Evolutionary conservation across 2,888 invertebrate species (phyloP).

Genomic region (Antitype chi): DNA sequence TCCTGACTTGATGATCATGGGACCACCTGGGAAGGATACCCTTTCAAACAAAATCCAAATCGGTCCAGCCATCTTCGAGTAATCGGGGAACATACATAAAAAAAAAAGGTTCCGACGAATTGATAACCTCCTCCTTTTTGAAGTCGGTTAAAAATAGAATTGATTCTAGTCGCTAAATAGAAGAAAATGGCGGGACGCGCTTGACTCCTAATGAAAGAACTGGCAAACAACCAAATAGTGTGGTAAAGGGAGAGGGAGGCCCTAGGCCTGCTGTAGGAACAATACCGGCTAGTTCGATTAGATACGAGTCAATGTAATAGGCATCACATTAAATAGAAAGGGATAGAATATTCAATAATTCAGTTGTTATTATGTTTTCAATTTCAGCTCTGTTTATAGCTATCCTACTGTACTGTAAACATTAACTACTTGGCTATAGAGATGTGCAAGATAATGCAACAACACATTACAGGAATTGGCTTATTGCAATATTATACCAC

Average conservation of each 20-base stretch:
- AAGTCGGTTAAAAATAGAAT: too few species aligned
- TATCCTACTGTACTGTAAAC: conserved; percentile 24
- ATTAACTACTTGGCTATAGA: neutral
- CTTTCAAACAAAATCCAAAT: too few species aligned
- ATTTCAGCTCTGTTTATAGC: conserved; percentile 28
- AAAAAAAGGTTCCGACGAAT: too few species aligned
- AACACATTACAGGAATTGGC: conserved; percentile 16
- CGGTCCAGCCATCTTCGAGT: too few species aligned
- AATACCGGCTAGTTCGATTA: neutral
- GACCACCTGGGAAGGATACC: too few species aligned
- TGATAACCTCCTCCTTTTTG: too few species aligned
- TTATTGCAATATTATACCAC: conserved; percentile 9
- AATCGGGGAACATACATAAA: too few species aligned
- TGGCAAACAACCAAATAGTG: neutral
- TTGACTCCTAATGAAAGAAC: neutral
- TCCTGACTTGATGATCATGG: too few species aligned
- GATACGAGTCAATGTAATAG: neutral
- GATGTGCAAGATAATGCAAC: conserved; percentile 12
- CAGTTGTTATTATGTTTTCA: conserved; percentile 7
- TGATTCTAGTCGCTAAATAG: too few species aligned
- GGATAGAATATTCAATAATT: neutral
- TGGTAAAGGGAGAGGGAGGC: neutral
- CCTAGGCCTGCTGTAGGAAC: neutral
- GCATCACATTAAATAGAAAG: neutral
- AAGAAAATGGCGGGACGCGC: neutral